phyloP scores from a whole-genome alignment of 2,113 vertebrate genomes.

The Axis porcinus region DNA sequence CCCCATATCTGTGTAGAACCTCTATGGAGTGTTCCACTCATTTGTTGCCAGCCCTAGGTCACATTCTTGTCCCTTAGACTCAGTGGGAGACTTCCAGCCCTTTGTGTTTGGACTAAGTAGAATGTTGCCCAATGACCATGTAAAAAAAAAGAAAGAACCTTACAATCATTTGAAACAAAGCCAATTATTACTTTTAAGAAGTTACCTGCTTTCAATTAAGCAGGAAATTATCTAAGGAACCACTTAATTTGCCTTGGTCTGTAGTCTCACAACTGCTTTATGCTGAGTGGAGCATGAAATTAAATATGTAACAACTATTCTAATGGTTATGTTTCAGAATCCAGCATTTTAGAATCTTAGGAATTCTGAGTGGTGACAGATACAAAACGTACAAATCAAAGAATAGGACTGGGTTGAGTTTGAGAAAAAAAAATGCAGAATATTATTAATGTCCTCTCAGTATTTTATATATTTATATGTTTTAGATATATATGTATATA shows the following conservation, averaged over 20 bases:
- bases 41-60: neutral
- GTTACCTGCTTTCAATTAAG: constrained; percentile 89
- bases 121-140: constrained; percentile 67
- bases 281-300: constrained; percentile 89
- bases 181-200: constrained; percentile 85
- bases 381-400: constrained; percentile 69
- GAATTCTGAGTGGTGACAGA: constrained; percentile 70
- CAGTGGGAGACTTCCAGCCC: neutral
- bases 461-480: neutral
- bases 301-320: constrained; percentile 85
- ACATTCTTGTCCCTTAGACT: neutral
- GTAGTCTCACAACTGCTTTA: constrained; percentile 83
- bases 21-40: neutral
- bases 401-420: constrained; percentile 58
- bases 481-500: neutral
- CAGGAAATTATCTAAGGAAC: constrained; percentile 85
- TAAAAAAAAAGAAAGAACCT: constrained; percentile 71
- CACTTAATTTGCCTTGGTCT: constrained; percentile 86
- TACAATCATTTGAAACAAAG: constrained; percentile 81
- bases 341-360: constrained; percentile 68
- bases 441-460: constrained; percentile 37
- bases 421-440: constrained; percentile 50
- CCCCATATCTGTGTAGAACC: neutral
- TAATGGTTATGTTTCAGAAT: constrained; percentile 80
- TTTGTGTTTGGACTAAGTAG: constrained; percentile 51